Evolutionary conservation across 1,140 invertebrate species (phyloP).

Genomic region (Planococcus citri): DNA sequence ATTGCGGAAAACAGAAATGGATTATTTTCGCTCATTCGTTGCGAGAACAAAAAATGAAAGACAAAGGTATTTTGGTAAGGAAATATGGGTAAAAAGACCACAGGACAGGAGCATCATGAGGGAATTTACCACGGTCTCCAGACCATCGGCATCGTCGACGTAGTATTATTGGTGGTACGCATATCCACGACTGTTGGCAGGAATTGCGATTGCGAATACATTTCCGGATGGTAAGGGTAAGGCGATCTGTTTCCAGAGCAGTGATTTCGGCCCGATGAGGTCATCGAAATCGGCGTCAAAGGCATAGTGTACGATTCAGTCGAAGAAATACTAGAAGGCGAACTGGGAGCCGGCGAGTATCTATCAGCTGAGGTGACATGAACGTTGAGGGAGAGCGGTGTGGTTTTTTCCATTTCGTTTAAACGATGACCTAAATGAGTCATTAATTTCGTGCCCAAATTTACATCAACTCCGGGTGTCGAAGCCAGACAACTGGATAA

Average conservation of each 20-base stretch:
- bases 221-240: slow-evolving; percentile 32
- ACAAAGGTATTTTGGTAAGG: background rate
- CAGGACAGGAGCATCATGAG: too few relatives aligned
- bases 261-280: slow-evolving; percentile 26
- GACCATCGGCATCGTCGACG: slow-evolving; percentile 36
- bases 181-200: background rate
- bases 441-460: slow-evolving; percentile 35
- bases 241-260: slow-evolving; percentile 28
- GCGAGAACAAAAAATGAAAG: background rate
- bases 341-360: slow-evolving; percentile 44
- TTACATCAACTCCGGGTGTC: slow-evolving; percentile 35
- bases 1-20: background rate
- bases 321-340: slow-evolving; percentile 29
- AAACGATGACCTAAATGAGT: slow-evolving; percentile 38
- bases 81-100: slow-evolving; percentile 13
- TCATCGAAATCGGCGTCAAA: slow-evolving; percentile 45
- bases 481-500: slow-evolving; percentile 40
- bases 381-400: slow-evolving; percentile 26
- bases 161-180: slow-evolving; percentile 38
- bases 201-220: background rate
- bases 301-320: slow-evolving; percentile 42
- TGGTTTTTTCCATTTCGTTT: slow-evolving; percentile 32
- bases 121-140: slow-evolving; percentile 60
- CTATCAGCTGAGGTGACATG: slow-evolving; percentile 64
- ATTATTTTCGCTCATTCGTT: too few relatives aligned